phyloP scores from a whole-genome alignment of 2,888 invertebrate genomes.

The Synanthedon andrenaeformis region DNA sequence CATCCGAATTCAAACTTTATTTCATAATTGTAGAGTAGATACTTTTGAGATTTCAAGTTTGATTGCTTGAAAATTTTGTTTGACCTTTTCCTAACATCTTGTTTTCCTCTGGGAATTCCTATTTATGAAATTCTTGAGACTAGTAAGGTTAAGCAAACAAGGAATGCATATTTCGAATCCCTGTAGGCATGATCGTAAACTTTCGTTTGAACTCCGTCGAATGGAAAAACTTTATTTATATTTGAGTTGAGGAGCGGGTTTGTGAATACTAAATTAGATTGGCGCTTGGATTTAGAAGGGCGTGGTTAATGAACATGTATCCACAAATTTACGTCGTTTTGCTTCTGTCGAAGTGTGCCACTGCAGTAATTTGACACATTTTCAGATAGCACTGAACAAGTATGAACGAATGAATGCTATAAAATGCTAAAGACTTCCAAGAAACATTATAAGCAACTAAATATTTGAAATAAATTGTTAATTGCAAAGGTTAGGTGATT shows the following conservation, averaged over 20 bases:
- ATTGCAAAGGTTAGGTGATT: too few species aligned
- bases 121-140: background rate
- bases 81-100: too few species aligned
- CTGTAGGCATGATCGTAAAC: conserved; percentile 44
- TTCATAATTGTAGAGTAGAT: too few species aligned
- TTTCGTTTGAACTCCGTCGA: conserved; percentile 41
- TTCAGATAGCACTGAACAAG: background rate
- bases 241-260: conserved; percentile 50
- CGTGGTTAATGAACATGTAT: conserved; percentile 3
- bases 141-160: too few species aligned
- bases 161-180: conserved; percentile 47
- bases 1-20: too few species aligned
- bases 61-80: too few species aligned
- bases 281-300: conserved; percentile 12
- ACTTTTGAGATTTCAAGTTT: too few species aligned
- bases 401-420: too few species aligned
- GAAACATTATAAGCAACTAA: too few species aligned
- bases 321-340: conserved; percentile 2
- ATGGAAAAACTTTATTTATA: conserved; percentile 65
- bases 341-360: conserved; percentile 2
- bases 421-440: too few species aligned
- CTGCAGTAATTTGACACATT: background rate
- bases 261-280: conserved; percentile 57
- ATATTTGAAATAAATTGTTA: too few species aligned
- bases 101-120: background rate